phyloP scores from a whole-genome alignment of 2,888 invertebrate genomes.

The Stictocephala bisonia region DNA sequence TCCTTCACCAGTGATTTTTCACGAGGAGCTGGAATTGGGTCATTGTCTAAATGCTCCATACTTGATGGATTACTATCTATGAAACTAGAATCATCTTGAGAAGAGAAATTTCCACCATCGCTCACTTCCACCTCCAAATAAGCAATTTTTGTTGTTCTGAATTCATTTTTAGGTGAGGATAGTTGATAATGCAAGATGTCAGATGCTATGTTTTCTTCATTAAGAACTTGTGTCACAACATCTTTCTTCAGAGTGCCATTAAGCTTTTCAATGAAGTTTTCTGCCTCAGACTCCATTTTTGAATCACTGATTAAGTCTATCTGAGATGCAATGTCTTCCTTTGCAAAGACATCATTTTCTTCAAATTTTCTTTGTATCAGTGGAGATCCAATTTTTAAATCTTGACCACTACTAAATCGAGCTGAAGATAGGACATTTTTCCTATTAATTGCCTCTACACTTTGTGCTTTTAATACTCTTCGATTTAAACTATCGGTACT shows the following conservation, averaged over 20 bases:
- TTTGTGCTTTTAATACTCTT: conserved; percentile 80
- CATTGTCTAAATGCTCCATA: conserved; percentile 43
- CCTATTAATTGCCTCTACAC: conserved; percentile 85
- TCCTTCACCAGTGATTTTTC: not conserved
- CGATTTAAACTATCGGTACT: conserved; percentile 70
- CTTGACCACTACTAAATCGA: conserved; percentile 84
- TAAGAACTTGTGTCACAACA: conserved; percentile 58
- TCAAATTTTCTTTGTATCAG: conserved; percentile 77
- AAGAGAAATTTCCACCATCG: conserved; percentile 57
- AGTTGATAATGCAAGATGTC: conserved; percentile 45
- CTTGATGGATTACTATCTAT: conserved; percentile 45
- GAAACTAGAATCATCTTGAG: conserved; percentile 46
- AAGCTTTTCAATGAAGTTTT: conserved; percentile 45
- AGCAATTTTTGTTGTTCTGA: conserved; percentile 47
- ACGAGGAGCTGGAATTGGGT: conserved; percentile 39
- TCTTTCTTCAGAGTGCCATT: conserved; percentile 42
- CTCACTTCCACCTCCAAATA: conserved; percentile 53
- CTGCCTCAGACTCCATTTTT: conserved; percentile 53
- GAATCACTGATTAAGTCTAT: conserved; percentile 62
- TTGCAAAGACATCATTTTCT: conserved; percentile 63
- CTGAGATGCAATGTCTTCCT: conserved; percentile 64
- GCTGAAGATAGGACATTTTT: conserved; percentile 90
- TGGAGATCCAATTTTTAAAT: conserved; percentile 77
- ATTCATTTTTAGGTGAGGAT: conserved; percentile 8
- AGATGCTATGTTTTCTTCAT: conserved; percentile 61